These are phyloP conservation scores for Oreotrochilus melanogaster DNA, from an alignment of 2,113 vertebrate species.

Conservation along the genomic window DNA sequence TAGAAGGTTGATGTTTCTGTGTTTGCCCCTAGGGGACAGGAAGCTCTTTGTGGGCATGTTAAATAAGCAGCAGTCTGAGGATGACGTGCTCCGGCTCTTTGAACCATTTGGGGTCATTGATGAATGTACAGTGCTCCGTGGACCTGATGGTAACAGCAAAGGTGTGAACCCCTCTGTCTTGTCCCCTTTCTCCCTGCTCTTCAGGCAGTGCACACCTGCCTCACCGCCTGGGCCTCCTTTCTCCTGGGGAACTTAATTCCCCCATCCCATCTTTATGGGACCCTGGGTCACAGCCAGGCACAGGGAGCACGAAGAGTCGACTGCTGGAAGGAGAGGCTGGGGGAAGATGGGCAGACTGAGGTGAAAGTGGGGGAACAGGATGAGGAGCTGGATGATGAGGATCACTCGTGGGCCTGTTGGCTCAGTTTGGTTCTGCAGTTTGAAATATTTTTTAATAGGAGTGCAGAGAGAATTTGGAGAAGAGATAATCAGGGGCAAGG, in stretches of 20 bases:
- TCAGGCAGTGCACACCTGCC: background rate
- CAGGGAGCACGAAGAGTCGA: background rate
- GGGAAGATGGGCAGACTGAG: background rate
- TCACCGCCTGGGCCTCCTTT: background rate
- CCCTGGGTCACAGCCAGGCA: fast-evolving
- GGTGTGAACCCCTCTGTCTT: slow-evolving; percentile 77
- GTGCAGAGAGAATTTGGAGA: background rate
- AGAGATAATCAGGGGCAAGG: background rate
- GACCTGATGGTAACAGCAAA: slow-evolving; percentile 99
- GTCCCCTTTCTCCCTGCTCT: background rate
- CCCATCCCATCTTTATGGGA: background rate
- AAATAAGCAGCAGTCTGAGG: slow-evolving; percentile 98
- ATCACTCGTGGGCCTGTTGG: background rate
- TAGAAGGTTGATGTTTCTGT: slow-evolving; percentile 76
- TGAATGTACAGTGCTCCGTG: slow-evolving; percentile 96
- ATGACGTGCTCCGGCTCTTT: slow-evolving; percentile 96
- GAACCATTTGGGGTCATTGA: slow-evolving; percentile 98
- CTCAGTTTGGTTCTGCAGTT: background rate
- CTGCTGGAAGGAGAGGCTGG: background rate
- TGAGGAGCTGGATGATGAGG: background rate
- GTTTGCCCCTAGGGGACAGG: slow-evolving; percentile 82
- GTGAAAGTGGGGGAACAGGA: background rate
- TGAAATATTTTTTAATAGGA: background rate
- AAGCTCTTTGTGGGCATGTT: slow-evolving; percentile 99
- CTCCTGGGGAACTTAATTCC: background rate